Base-by-base conservation (phyloP, 1,140 invertebrate genomes). In the Zaprionus capensis region DNA sequence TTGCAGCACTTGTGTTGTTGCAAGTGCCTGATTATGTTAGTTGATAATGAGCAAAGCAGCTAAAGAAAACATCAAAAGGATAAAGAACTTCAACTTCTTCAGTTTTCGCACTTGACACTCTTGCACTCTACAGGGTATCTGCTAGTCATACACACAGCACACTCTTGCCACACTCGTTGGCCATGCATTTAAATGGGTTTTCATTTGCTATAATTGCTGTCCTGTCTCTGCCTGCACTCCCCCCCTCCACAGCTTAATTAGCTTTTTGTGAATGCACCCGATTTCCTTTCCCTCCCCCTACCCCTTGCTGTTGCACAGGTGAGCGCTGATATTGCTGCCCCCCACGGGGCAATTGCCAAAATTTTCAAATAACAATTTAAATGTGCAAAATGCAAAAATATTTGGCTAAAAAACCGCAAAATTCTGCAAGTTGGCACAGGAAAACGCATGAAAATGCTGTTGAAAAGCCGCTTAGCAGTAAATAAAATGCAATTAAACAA, bases 11-110 rank as follows among this genome's bases (percentile, higher is more conserved):
- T 80, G 44, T 58, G 31, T 58, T 51, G 75, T 57, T 77, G 34
- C 44, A 84, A 88, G 81, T 84, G 78, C 71, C 76, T 88, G 71
- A 84, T 88, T 88, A 88, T 84, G 75, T 90, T 90, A 81, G 85
- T 79, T 90, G 72, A 85, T 90, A 88, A 90, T 84, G 78, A 90
- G 78, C 72, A 55, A 76, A 69, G 63, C 80, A 71, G 63, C 62
- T 36, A 28, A 28, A 49, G 71, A 41, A 62, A 70, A 62, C 57
- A 74, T 26, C 63, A 64, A 53, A 66, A 62, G 12, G 0, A 49
- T 46, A 17, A 20, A 28, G 24, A 2, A 2, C 24, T 14, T 34
- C 31, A 34, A 34, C 26, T 61, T 4, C 20, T 31, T 26, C 17
- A 5, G 31, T 55, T 9, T 9, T 15, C 55, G n/a, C 41, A 46